Conservation (phyloP, 2,888 invertebrate genomes). For the Apotomis turbidana region DNA sequence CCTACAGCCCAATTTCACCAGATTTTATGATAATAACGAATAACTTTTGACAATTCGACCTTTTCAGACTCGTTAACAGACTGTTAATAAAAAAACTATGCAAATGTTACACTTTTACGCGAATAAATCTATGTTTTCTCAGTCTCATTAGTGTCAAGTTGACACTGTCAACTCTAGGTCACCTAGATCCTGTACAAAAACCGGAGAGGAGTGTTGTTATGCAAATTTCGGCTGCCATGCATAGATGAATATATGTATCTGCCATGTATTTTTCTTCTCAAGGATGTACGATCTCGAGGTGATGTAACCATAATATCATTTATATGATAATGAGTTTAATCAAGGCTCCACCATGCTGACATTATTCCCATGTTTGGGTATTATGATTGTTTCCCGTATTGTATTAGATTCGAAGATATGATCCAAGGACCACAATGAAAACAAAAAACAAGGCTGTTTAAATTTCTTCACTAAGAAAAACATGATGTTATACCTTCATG, state of each 20-base stretch:
- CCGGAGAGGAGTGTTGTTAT: constrained; percentile 8
- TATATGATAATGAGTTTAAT: constrained; percentile 41
- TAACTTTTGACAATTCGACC: no score
- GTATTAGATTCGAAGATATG: constrained; percentile 21
- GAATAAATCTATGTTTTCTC: no score
- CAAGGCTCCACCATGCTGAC: constrained; percentile 25
- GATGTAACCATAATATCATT: constrained; percentile 42
- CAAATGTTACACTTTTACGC: no score
- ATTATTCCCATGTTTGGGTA: constrained; percentile 36
- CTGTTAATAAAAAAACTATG: no score
- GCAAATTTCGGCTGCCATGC: constrained; percentile 3
- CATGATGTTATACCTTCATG: no score
- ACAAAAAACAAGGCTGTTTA: constrained; percentile 8
- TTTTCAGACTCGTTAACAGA: no score
- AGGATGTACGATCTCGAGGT: constrained; percentile 39
- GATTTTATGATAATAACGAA: no score
- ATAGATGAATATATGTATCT: no score
- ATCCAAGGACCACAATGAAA: constrained; percentile 8
- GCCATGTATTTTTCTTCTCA: constrained; percentile 33
- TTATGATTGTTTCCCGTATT: constrained; percentile 28
- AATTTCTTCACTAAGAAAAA: background rate
- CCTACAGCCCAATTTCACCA: no score
- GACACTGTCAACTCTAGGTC: background rate
- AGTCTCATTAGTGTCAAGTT: background rate
- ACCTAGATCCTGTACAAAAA: background rate